Evolutionary conservation across 2,113 vertebrate species (phyloP).

Genomic region (Ochotona princeps): DNA sequence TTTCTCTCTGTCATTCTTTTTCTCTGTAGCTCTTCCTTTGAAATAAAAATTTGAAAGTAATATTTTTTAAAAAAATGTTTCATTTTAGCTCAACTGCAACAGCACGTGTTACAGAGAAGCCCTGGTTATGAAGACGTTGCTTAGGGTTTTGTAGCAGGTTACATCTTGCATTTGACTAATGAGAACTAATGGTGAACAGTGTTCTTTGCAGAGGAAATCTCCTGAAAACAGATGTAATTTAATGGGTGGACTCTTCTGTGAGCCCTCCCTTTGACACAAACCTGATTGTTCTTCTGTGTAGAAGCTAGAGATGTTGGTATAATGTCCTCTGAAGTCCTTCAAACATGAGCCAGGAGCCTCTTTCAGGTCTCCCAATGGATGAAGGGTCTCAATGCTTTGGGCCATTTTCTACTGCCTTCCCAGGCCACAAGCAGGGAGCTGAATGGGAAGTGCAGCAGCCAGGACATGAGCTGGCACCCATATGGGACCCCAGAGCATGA

Average conservation of each 20-base stretch:
- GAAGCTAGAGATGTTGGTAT: neutral
- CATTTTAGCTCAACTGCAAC: constrained; percentile 25
- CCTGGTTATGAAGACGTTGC: constrained; percentile 71
- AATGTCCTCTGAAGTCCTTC: neutral
- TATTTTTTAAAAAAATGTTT: too few species aligned
- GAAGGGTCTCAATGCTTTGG: too few species aligned
- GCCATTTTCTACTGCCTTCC: too few species aligned
- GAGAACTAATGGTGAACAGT: constrained; percentile 55
- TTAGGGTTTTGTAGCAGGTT: constrained; percentile 58
- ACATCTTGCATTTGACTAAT: constrained; percentile 71
- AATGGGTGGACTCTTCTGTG: neutral
- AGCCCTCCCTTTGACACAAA: neutral
- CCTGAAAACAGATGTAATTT: constrained; percentile 28
- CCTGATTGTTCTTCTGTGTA: neutral
- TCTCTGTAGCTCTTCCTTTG: too few species aligned
- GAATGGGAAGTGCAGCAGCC: too few species aligned
- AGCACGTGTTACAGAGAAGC: constrained; percentile 20
- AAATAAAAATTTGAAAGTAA: too few species aligned
- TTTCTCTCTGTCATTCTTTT: too few species aligned
- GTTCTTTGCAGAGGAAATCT: constrained; percentile 53
- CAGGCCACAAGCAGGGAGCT: too few species aligned
- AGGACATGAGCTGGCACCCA: too few species aligned
- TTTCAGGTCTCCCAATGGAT: too few species aligned
- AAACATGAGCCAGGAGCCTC: too few species aligned
- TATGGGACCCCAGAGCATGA: too few species aligned